Evolutionary conservation across 2,113 vertebrate species (phyloP).

Genomic region (Indri indri): DNA sequence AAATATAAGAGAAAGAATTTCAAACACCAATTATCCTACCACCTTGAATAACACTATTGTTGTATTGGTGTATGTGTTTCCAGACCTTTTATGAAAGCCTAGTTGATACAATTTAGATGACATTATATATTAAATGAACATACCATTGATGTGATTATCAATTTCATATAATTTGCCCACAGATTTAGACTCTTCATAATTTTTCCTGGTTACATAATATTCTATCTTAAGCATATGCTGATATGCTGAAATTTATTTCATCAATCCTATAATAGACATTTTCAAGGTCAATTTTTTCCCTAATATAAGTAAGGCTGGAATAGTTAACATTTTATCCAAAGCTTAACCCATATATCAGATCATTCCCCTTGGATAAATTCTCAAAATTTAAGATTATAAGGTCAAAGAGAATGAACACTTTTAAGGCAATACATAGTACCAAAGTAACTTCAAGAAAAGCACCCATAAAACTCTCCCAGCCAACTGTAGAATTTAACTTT

Average conservation of each 20-base stretch:
- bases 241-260: not conserved
- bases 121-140: not conserved
- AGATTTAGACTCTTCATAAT: not conserved
- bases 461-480: not conserved
- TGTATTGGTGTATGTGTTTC: not conserved
- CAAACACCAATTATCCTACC: not conserved
- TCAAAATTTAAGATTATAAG: not conserved
- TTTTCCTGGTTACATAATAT: not conserved
- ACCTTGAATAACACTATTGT: not conserved
- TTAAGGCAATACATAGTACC: not conserved
- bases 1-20: constrained; percentile 5
- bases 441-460: not conserved
- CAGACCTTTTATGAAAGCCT: not conserved
- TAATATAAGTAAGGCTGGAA: not conserved
- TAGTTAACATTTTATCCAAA: not conserved
- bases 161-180: not conserved
- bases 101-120: not conserved
- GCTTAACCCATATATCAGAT: not conserved
- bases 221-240: not conserved
- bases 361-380: not conserved
- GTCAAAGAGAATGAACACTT: not conserved
- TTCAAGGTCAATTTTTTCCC: not conserved
- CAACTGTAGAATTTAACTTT: not conserved
- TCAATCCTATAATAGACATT: not conserved
- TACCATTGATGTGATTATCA: not conserved